Evolutionary conservation across 2,113 vertebrate genomes (phyloP), one percentile per base, ranked within the genome.

Genomic region (Oreochromis spilurus): DNA sequence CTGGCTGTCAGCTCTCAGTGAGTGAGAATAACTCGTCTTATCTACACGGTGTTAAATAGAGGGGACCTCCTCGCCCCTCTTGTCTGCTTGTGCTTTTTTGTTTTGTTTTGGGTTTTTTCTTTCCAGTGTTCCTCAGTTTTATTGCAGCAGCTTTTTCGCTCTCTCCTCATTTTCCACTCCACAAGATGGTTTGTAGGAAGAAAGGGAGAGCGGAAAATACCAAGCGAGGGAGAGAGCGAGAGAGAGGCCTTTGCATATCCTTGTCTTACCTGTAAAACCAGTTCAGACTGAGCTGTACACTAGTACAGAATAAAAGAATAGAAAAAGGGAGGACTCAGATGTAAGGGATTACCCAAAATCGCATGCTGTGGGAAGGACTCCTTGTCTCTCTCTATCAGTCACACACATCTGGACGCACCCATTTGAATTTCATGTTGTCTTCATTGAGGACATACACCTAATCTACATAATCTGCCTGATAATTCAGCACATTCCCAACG

Each of bases 251-350:
- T 83, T 75, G 31, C 87, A 14, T 43, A 52, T 85, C 67, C 82
- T 87, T 9, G 91, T 79, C 62, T 10, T 80, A 92, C 92, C 90
- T 87, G 95, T 95, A 52, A 48, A 94, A 95, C 93, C 89, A 88
- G 94, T 93, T 88, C 77, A 58, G 82, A 89, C 82, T 62, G 38
- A 80, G 72, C 78, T 79, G 29, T 70, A 16, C n/a, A 57, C 45
- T 67, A 57, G 19, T 87, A 82, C 3, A 88, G 16, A 81, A 77
- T 83, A 24, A 54, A 88, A 62, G 34, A 87, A 83, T 34, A 81
- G 52, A 84, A 43, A 17, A 80, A 16, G 75, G 77, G 82, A 84
- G 88, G 89, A 88, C 45, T 87, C 29, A 43, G 45, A 36, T 24
- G 50, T 29, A 81, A 85, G 81, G 75, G 65, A 86, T 94, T 85